Evolutionary conservation across 2,888 invertebrate genomes (phyloP), one percentile per base, ranked within the genome.

Genomic region (Cosmorhoe ocellata): DNA sequence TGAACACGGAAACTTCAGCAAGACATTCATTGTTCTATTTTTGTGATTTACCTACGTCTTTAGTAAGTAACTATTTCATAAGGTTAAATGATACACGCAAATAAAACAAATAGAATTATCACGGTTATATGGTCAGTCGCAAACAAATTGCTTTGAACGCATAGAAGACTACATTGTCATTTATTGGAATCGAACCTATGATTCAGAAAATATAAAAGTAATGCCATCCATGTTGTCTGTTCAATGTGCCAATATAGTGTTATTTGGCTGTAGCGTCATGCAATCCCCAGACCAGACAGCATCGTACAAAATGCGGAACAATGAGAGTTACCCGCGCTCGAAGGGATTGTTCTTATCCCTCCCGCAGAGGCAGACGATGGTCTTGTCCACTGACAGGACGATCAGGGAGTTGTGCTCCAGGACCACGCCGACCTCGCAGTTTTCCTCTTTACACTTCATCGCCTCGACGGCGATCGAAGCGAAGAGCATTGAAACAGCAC

Each of bases 381-480:
- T 89, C 79, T 90, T 90, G 80, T 91, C 81, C 64, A 88, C 81
- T 18, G 90, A 85, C 57, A 91, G 79, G 69, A 91, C 90, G 67
- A 91, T 91, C 78, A 91, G 68, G 51, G 90, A 90, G 76, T 90
- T 89, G 79, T 83, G 87, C 70, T 89, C 90, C 69, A 89, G 82
- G 66, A 91, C 81, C 77, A 90, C 89, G 74, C 90, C 91, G 59
- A 91, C 90, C 78, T 91, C 91, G 73, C 90, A 91, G 76, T 90
- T 90, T 81, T 87, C 90, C 86, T 88, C 90, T 84, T 90, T 90
- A 81, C 91, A 91, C 90, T 90, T 90, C 91, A 91, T 91, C 90
- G 90, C 89, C 84, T 85, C 85, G 58, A 79, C 81, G 85, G 87
- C 89, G 88, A 90, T 86, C 64, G 84, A 83, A 87, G 89, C 81